These are phyloP conservation scores for Picus viridis DNA, from an alignment of 2,797 vertebrate species.

Conservation along the genomic window DNA sequence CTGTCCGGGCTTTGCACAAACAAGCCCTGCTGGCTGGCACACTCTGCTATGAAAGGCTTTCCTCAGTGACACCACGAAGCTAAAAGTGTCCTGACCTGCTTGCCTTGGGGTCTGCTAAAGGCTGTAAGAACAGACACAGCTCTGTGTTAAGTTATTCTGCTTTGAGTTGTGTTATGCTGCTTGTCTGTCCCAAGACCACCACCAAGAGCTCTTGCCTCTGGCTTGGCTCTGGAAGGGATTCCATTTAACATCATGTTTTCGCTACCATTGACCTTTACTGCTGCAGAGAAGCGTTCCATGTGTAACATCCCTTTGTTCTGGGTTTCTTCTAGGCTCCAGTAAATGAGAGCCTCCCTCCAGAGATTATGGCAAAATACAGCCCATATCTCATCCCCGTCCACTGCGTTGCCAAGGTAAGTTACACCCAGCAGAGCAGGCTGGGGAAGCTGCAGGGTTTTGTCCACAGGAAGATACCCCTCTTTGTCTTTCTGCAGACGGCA, in stretches of 20 bases:
- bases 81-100: neutral
- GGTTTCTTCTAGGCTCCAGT: conserved; percentile 81
- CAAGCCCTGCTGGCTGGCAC: rapidly evolving
- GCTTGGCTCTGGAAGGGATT: neutral
- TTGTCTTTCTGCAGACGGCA: neutral
- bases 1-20: neutral
- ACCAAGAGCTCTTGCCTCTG: neutral
- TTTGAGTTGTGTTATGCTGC: rapidly evolving
- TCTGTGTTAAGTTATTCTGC: neutral
- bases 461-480: no score
- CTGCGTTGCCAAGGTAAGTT: conserved; percentile 88
- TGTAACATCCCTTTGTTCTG: neutral
- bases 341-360: conserved; percentile 75
- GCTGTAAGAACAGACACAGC: neutral
- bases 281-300: neutral
- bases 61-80: neutral
- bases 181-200: neutral
- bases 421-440: rapidly evolving
- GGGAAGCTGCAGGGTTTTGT: neutral
- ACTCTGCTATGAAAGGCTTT: rapidly evolving
- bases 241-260: rapidly evolving
- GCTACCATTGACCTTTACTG: neutral
- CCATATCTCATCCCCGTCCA: conserved; percentile 84
- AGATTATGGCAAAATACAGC: conserved; percentile 49
- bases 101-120: neutral